Base-by-base conservation (phyloP, 2,888 invertebrate species). In the Allacma fusca region DNA sequence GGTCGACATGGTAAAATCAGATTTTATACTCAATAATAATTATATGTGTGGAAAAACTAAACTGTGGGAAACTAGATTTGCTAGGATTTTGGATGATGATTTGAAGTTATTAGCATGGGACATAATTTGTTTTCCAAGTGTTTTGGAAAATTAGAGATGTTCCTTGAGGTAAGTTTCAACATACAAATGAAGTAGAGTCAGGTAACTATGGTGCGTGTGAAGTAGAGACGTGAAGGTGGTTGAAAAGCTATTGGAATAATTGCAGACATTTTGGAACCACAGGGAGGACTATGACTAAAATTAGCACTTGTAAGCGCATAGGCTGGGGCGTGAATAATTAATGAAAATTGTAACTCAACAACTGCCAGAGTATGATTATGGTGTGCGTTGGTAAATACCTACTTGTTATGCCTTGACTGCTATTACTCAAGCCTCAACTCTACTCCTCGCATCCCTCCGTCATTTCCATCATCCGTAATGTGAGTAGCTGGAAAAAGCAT, bases 301-400 rank as follows among this genome's bases (percentile, higher is more conserved):
- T 62, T 62, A 24, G 23, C 62, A 23, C 23, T 62, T 23, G 62
- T 62, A 62, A 24, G 12, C 62, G 24, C 23, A 62, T 62, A 62
- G 62, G 26, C 62, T 24, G 9, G 62, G 62, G 62, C 62, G 62
- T 62, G 23, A 23, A 62, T 62, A 62, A 62, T 62, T 62, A 62
- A 62, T 62, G 62, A 62, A 62, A 62, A 24, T 62, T 23, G 62
- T 2, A 23, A 62, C 62, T 62, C 23, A 62, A 24, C 62, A 62
- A 50, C 50, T 50, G 19, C 50, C 50, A n/a, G 50, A 50, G 50
- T 50, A 50, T 50, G 19, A 50, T 50, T 50, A 50, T 19, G n/a
- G 16, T 50, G 9, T 50, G 2, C 2, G 50, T n/a, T n/a, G 50
- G n/a, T 50, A 50, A 50, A 50, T 50, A 16, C 50, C 50, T 50